Evolutionary conservation across 2,888 invertebrate species (phyloP), one percentile per base, ranked within the genome.

Genomic region (Harpagoxenus sublaevis): DNA sequence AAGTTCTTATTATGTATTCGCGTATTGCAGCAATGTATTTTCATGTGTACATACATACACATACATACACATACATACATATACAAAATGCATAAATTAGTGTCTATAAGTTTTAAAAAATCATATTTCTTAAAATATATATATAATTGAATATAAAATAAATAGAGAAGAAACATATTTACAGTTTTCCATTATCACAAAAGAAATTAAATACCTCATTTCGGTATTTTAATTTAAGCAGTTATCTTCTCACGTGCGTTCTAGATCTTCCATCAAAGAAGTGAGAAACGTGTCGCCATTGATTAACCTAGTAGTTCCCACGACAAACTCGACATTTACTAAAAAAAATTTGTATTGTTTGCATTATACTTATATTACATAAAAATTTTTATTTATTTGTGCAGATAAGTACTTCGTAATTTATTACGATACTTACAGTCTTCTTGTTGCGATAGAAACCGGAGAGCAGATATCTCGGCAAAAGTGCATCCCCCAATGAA

Each of bases 401-500:
- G 3, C 18, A 12, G 53, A 53, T 42, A 77, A 63, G 9, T 23
- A 57, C 51, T 53, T 55, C 45, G 2, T 28, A 75, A 75, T 63
- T 1, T n/a, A 28, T 31, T 28, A 48, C 45, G 51, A 53, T 82
- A 91, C 93, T 93, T 84, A 94, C 94, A 97, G 85, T 98, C 97
- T 93, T 97, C 97, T 93, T 97, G 97, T 89, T 97, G 97, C 15
- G 97, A 97, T 31, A 98, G 95, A 91, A 97, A 97, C 84, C 98
- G 96, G 12, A 98, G 93, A 0, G 97, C 97, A 0, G 98, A 97
- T 92, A 98, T 97, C 95, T 99, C 99, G 1, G 99, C 98, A 95
- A 97, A 98, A 0, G 99, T 99, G 94, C 99, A 98, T 0, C 99
- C 99, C 5, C 99, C 99, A 23, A 99, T 97, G 94, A 99, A 99